Base-by-base conservation (phyloP, 2,797 vertebrate genomes). In the Dicrostonyx torquatus region DNA sequence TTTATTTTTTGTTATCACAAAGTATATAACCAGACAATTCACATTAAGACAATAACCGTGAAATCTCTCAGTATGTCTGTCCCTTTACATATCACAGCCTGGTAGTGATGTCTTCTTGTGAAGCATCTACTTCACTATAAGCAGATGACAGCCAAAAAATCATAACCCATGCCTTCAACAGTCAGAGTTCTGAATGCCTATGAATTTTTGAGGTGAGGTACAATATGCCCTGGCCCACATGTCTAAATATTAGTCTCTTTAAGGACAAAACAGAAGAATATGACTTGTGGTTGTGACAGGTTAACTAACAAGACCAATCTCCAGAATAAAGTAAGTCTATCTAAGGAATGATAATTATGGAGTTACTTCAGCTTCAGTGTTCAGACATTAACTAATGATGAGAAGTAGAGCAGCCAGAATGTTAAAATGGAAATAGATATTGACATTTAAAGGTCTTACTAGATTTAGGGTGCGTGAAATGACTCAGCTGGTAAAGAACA, bases 1-100 rank as follows among this genome's bases (percentile, higher is more conserved):
- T 90, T 31, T 93, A 92, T 87, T 92, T 92, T 92, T 53, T 85
- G 45, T 89, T 93, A 62, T 62, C 24, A 96, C 64, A 89, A 87
- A 83, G 80, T 72, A 87, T 40, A 89, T 89, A 89, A 85, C 26
- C 43, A 90, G 66, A 89, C n/a, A 95, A 96, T 7, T 92, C 50
- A 90, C 29, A 76, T 90, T 76, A 72, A 20, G 14, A 78, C 18
- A 20, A n/a, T 90, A 84, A 94, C 96, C 80, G 91, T 0, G 75
- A 60, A 62, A 31, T 75, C 34, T 43, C 34, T 95, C 83, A 84
- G 64, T 77, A 76, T 84, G 75, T 93, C 70, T 94, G 48, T 77
- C 50, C 18, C 84, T 22, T 84, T 45, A 45, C 11, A 40, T 77
- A 68, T 91, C 78, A 77, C 18, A 43, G 11, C 60, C 55, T 58